Evolutionary conservation across 30 jellyfish, hydroid and myxozoan species (phyloP).

Genomic region (Hydractinia echinata): DNA sequence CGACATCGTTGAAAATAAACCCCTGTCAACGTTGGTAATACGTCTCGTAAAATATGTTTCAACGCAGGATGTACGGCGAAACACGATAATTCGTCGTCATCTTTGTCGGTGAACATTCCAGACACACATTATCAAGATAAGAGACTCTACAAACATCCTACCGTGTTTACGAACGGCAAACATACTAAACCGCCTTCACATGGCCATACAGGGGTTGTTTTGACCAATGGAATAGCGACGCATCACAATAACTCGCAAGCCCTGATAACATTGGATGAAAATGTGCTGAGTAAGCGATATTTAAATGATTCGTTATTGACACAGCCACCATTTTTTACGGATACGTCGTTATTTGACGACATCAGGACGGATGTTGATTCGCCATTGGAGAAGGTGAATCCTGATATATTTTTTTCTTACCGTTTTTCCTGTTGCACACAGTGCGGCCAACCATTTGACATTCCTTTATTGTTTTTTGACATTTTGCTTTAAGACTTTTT

Average conservation of each 20-base stretch:
- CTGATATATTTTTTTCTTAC: slow-evolving; percentile 80
- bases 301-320: neutral
- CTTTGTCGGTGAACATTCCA: neutral
- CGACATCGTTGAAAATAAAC: neutral
- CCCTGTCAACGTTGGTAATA: neutral
- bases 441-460: slow-evolving; percentile 1
- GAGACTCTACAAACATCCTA: neutral
- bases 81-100: neutral
- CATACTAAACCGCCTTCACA: neutral
- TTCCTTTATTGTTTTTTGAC: no score
- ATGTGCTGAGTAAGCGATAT: neutral
- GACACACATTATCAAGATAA: neutral
- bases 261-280: neutral
- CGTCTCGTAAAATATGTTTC: neutral
- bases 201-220: neutral
- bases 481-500: no score
- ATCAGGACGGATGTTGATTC: slow-evolving; percentile 4
- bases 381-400: slow-evolving; percentile 85
- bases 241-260: neutral
- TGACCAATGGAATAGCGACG: neutral
- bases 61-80: neutral
- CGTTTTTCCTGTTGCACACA: slow-evolving; percentile 7
- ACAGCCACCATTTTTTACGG: neutral
- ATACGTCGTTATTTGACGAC: neutral
- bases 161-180: no score